phyloP scores from a whole-genome alignment of 2,888 invertebrate species.

The Galerucella pusilla region DNA sequence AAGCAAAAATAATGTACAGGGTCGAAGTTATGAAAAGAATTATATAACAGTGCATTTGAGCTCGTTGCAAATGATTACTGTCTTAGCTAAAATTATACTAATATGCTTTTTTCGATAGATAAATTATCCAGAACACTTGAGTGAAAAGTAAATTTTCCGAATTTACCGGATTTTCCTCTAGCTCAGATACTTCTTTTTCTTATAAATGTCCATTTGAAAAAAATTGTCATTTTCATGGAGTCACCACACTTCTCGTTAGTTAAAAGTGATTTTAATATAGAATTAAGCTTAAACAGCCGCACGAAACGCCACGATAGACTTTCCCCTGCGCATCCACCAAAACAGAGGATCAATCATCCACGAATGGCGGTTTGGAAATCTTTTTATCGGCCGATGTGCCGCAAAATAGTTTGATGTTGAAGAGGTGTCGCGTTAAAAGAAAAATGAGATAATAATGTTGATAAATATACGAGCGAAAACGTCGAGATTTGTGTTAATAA shows the following conservation, averaged over 20 bases:
- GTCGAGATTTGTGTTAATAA: constrained; percentile 16
- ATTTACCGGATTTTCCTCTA: too few species aligned
- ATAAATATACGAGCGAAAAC: constrained; percentile 21
- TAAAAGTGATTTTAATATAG: constrained; percentile 18
- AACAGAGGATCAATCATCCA: constrained; percentile 49
- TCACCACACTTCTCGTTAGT: constrained; percentile 8
- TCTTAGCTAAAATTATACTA: too few species aligned
- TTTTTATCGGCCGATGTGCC: constrained; percentile 45
- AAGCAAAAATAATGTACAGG: too few species aligned
- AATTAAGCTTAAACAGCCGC: constrained; percentile 29
- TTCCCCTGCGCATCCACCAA: constrained; percentile 15
- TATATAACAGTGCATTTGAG: too few species aligned
- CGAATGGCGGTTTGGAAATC: constrained; percentile 46
- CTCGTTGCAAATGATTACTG: too few species aligned
- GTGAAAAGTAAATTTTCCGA: too few species aligned
- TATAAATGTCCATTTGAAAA: too few species aligned
- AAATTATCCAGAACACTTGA: too few species aligned
- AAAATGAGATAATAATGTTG: constrained; percentile 43
- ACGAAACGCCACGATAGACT: constrained; percentile 4
- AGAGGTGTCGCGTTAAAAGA: constrained; percentile 46
- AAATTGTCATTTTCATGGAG: too few species aligned
- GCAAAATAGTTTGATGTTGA: constrained; percentile 39
- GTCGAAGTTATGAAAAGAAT: too few species aligned
- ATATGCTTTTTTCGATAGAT: too few species aligned
- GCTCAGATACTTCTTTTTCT: too few species aligned